Evolutionary conservation across 2,113 vertebrate species (phyloP), one percentile per base, ranked within the genome.

Genomic region (Erythrocercus mccallii): DNA sequence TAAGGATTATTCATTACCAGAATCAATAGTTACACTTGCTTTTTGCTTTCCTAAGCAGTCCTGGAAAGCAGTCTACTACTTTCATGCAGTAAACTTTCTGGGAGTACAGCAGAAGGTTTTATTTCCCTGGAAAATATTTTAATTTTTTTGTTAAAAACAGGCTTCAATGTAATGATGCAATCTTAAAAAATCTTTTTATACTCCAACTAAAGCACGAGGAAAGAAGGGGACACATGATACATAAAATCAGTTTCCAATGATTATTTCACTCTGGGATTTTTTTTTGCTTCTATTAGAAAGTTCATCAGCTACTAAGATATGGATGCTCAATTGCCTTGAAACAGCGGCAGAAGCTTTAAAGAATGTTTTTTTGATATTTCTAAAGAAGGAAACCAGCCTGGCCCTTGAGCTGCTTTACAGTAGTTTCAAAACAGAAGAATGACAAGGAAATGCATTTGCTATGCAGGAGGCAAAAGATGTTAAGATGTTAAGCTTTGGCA

Each of bases 51-150:
- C 70, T 77, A 38, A 35, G 37, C 53, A 56, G 68, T 56, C 44
- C 86, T 68, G 25, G 51, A 83, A 95, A 78, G 69, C 38, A 97
- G 58, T 51, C 66, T 56, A 15, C 7, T 50, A 89, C 40, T 89
- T 85, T 38, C 11, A 53, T 78, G 73, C 94, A 95, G 50, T 69
- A 84, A 82, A 86, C 33, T 58, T 77, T 94, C 48, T 86, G 68
- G 31, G 31, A 96, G 82, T 69, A 96, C 71, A 84, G 80, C 25
- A 93, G 30, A 86, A 88, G 53, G 24, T 89, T 96, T 94, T 35
- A 76, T 86, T 94, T 86, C 45, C 35, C 64, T 83, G 88, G 92
- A 73, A 95, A 87, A 61, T 28, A 5, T 20, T 65, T 40, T 21
- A 28, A 25, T 58, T 62, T 81, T 66, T 69, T 60, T 80, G 51